Evolutionary conservation across 2,888 invertebrate species (phyloP).

Genomic region (Hartigia nigra): DNA sequence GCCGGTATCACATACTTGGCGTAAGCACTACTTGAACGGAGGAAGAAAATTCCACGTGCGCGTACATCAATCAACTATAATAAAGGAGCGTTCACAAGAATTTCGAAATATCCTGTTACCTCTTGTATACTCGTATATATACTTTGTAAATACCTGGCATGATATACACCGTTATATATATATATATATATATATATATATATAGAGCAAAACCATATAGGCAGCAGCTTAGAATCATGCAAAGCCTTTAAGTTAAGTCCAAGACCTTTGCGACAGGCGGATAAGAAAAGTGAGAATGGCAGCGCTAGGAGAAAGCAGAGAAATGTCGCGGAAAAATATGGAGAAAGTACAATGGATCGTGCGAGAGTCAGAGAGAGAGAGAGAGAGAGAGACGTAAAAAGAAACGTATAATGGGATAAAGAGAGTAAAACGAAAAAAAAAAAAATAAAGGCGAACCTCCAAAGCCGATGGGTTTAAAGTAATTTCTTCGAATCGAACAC

Average conservation of each 20-base stretch:
- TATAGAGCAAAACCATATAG: background rate
- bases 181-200: background rate
- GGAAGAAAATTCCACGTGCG: background rate
- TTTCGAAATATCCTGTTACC: background rate
- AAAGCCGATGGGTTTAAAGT: constrained; percentile 38
- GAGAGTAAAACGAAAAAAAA: background rate
- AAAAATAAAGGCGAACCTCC: background rate
- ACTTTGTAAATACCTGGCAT: background rate
- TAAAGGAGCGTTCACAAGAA: background rate
- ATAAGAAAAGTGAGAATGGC: background rate
- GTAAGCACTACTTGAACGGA: background rate
- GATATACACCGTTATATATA: background rate
- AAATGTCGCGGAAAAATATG: background rate
- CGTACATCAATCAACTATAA: background rate
- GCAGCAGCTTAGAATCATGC: background rate
- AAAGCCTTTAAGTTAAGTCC: background rate
- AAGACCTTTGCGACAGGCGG: background rate
- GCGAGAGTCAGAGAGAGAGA: background rate
- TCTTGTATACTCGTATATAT: background rate
- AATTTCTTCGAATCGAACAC: constrained; percentile 58
- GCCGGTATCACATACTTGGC: background rate
- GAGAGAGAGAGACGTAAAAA: background rate
- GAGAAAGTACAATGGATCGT: background rate
- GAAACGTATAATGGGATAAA: background rate
- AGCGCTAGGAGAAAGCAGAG: background rate